Conservation (phyloP, 1,140 invertebrate species). For the Cotesia chilonis region DNA sequence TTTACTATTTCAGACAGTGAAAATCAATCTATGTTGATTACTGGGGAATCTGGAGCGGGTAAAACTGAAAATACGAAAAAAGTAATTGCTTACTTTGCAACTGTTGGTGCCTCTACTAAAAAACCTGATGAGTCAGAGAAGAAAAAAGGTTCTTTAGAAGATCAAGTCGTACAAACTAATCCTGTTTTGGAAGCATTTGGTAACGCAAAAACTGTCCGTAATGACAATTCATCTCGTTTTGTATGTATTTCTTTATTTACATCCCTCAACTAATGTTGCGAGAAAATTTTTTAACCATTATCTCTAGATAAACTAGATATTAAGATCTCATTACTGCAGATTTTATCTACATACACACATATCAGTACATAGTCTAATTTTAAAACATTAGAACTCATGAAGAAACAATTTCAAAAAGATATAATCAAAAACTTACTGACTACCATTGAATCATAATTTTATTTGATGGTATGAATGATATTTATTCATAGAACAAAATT, state of each 20-base stretch:
- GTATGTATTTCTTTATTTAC: conserved; percentile 73
- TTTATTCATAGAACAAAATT: no score
- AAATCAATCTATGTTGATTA: conserved; percentile 99
- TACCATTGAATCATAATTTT: no score
- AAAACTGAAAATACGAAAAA: conserved; percentile 99
- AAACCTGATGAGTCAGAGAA: conserved; percentile 73
- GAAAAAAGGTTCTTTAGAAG: conserved; percentile 90
- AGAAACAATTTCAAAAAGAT: no score
- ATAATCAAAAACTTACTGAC: no score
- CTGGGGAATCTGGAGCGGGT: conserved; percentile 99
- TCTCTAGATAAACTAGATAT: no score
- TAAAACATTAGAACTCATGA: no score
- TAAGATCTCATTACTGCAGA: no score
- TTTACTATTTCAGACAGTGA: conserved; percentile 78
- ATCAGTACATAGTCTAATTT: no score
- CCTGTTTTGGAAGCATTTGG: conserved; percentile 99
- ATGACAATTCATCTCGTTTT: conserved; percentile 99
- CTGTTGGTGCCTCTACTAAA: conserved; percentile 87
- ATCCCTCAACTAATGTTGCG: not conserved
- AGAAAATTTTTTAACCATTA: not conserved
- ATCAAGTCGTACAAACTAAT: conserved; percentile 99
- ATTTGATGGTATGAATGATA: no score
- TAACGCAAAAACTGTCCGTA: conserved; percentile 99
- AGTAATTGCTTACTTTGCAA: conserved; percentile 98
- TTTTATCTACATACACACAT: no score